Conservation (phyloP, 2,888 invertebrate genomes). For the Melipona bicolor region DNA sequence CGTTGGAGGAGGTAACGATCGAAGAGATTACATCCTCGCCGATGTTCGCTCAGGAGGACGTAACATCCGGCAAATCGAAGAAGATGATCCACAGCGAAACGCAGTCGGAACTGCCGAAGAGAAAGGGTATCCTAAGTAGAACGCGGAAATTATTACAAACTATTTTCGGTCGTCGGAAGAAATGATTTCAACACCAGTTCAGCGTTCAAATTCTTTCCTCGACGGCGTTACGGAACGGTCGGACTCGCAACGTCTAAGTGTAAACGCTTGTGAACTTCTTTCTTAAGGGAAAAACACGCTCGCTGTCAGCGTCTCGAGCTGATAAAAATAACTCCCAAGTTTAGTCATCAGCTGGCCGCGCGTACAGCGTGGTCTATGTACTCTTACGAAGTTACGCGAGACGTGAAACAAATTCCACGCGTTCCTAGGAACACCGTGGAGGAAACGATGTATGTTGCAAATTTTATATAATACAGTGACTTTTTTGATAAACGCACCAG, state of each 20-base stretch:
- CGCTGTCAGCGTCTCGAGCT: slow-evolving; percentile 42
- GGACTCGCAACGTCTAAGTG: not conserved
- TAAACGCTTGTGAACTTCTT: slow-evolving; percentile 26
- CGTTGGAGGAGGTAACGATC: slow-evolving; percentile 43
- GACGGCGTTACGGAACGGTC: slow-evolving; percentile 7
- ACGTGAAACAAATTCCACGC: slow-evolving; percentile 49
- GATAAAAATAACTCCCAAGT: slow-evolving; percentile 65
- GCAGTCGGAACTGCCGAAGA: slow-evolving; percentile 52
- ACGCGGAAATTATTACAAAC: slow-evolving; percentile 67
- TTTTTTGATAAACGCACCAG: not conserved
- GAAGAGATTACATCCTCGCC: slow-evolving; percentile 43
- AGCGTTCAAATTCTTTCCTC: not conserved
- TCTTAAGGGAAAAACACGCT: slow-evolving; percentile 39
- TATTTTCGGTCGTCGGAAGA: slow-evolving; percentile 69
- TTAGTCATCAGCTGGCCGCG: slow-evolving; percentile 44
- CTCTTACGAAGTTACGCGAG: slow-evolving; percentile 36
- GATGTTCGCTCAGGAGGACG: not conserved
- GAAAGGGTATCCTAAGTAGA: slow-evolving; percentile 59
- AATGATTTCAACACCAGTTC: slow-evolving; percentile 42
- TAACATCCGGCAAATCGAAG: too few relatives aligned
- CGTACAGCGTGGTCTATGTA: slow-evolving; percentile 20
- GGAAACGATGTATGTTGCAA: slow-evolving; percentile 21
- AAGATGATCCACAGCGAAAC: not conserved
- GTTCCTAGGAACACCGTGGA: slow-evolving; percentile 38
- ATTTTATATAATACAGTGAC: slow-evolving; percentile 51